phyloP scores from a whole-genome alignment of 2,113 vertebrate genomes.

The Noctilio leporinus region DNA sequence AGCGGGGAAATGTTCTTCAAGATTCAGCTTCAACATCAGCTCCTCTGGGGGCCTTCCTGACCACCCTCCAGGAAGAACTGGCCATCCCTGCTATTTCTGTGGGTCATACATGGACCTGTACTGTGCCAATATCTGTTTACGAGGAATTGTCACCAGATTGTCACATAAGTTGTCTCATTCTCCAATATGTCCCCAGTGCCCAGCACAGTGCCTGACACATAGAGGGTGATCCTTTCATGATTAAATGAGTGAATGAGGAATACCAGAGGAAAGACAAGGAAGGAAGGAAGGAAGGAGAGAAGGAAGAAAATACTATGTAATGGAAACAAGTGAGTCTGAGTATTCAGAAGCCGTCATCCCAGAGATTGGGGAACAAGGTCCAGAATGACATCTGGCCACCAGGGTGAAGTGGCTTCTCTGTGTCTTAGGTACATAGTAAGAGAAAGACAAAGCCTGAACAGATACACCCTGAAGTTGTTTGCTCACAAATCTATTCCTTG shows the following conservation, averaged over 20 bases:
- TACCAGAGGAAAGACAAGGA: not conserved
- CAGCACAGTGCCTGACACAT: not conserved
- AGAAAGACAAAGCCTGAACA: not conserved
- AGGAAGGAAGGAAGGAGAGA: not conserved
- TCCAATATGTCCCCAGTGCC: not conserved
- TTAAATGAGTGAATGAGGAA: not conserved
- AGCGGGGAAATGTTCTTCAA: not conserved
- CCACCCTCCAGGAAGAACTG: not conserved
- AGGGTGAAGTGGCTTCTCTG: not conserved
- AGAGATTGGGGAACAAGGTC: not conserved
- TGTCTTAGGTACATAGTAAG: not conserved
- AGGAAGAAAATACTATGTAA: not conserved
- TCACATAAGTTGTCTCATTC: not conserved
- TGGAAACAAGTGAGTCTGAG: not conserved
- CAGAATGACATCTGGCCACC: not conserved
- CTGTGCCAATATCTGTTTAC: not conserved
- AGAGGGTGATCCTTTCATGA: not conserved
- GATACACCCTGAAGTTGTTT: not conserved
- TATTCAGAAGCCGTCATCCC: not conserved
- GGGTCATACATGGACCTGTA: not conserved
- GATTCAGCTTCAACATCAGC: not conserved
- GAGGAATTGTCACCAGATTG: not conserved
- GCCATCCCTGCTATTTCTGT: not conserved
- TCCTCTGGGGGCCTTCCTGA: not conserved
- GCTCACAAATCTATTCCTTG: not conserved